These are phyloP conservation scores for Calameuta pallipes DNA, from an alignment of 2,888 invertebrate species.

Conservation along the genomic window DNA sequence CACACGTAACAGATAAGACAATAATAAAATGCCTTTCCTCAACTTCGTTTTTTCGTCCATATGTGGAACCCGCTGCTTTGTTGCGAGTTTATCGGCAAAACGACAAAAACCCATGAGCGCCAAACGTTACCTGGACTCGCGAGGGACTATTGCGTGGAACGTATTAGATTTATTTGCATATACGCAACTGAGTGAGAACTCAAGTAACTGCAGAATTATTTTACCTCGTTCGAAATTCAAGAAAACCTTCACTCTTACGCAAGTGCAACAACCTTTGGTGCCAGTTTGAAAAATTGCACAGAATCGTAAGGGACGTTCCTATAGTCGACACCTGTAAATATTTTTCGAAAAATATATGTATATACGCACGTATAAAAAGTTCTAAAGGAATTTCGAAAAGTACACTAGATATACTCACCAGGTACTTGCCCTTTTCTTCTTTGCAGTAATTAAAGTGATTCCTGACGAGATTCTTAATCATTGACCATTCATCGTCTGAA, in stretches of 20 bases:
- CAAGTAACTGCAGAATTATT: neutral
- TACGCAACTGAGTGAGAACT: neutral
- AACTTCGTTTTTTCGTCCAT: neutral
- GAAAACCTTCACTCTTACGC: neutral
- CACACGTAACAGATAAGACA: neutral
- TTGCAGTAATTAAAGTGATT: constrained; percentile 51
- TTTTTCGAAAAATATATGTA: constrained; percentile 22
- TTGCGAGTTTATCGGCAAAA: neutral
- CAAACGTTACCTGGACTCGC: neutral
- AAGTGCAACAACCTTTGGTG: neutral
- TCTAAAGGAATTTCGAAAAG: neutral
- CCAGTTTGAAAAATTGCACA: neutral
- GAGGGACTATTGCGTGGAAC: neutral
- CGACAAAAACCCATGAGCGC: neutral
- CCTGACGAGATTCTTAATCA: constrained; percentile 52
- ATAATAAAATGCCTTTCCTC: neutral
- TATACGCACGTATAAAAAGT: neutral
- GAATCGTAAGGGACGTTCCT: neutral
- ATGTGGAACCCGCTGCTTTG: neutral
- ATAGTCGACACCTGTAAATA: neutral
- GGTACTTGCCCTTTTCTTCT: constrained; percentile 15
- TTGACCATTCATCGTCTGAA: constrained; percentile 62
- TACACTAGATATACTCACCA: neutral
- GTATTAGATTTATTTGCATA: neutral
- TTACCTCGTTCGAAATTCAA: neutral